A percentile compares a stretch with the other conserved stretches of the same genome.
Conservation (phyloP, 2,113 vertebrate species). For the Clupea harengus region DNA sequence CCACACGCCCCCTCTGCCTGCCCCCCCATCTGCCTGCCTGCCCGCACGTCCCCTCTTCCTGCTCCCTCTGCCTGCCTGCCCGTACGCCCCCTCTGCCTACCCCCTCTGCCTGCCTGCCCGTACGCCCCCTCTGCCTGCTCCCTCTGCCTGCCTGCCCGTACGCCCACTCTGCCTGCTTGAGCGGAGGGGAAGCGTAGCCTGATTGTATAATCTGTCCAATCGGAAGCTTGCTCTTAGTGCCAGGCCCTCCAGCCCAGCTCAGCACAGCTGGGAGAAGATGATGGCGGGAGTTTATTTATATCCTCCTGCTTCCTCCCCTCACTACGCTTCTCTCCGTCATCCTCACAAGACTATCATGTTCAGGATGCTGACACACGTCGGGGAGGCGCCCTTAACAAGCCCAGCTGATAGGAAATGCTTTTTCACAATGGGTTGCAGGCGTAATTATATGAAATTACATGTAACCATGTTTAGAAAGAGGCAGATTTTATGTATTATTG, state of each 20-base stretch:
- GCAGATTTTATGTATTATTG: not conserved
- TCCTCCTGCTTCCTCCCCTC: not conserved
- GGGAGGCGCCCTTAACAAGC: not conserved
- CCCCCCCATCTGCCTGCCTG: too few relatives aligned
- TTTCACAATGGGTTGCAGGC: not conserved
- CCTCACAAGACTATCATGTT: not conserved
- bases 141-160: not conserved
- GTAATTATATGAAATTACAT: not conserved
- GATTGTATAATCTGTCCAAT: slow-evolving; percentile 44
- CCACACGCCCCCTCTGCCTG: too few relatives aligned
- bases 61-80: not conserved
- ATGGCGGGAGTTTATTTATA: not conserved
- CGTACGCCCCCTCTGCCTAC: too few relatives aligned
- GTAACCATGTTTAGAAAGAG: not conserved
- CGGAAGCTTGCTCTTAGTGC: slow-evolving; percentile 24
- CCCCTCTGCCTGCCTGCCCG: not conserved
- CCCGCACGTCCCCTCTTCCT: not conserved
- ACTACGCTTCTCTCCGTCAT: not conserved
- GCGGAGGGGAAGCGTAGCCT: slow-evolving; percentile 22
- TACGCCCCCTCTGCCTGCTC: too few relatives aligned
- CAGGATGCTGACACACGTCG: not conserved
- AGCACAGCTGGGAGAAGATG: not conserved
- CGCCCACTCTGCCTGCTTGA: not conserved
- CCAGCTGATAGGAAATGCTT: not conserved
- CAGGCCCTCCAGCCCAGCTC: slow-evolving; percentile 24